phyloP scores from a whole-genome alignment of 2,113 vertebrate genomes.

The Physeter macrocephalus region DNA sequence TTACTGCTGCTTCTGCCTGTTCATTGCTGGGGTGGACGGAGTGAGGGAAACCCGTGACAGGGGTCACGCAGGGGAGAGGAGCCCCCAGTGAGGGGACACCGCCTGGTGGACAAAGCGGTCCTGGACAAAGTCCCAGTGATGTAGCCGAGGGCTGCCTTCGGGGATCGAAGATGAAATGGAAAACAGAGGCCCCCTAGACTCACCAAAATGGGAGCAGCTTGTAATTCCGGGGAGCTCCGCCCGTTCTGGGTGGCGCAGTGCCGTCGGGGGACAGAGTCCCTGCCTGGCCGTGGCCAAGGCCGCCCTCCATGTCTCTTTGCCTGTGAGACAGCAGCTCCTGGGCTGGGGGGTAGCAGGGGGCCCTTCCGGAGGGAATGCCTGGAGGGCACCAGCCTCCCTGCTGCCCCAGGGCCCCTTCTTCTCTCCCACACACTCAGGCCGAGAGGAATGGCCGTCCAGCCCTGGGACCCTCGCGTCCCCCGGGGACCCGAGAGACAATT shows the following conservation, averaged over 20 bases:
- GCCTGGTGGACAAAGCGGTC: no score
- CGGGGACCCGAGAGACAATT: not conserved
- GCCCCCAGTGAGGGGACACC: no score
- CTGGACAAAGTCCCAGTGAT: not conserved
- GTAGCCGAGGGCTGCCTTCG: not conserved
- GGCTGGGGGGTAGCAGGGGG: not conserved
- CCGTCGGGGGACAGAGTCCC: not conserved
- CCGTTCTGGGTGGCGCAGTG: fast-evolving
- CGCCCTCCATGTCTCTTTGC: not conserved
- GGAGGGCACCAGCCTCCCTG: not conserved
- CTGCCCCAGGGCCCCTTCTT: not conserved
- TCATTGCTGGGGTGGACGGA: not conserved
- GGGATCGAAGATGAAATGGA: not conserved
- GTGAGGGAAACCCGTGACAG: not conserved
- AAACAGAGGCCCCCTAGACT: not conserved
- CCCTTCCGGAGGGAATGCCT: not conserved
- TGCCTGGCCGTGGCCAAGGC: not conserved
- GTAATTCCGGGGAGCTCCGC: not conserved
- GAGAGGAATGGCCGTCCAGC: not conserved
- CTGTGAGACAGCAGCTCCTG: not conserved
- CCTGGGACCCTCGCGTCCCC: not conserved
- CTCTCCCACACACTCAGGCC: not conserved
- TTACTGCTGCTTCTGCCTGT: no score
- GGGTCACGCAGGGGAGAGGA: no score
- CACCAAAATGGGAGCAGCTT: not conserved